Evolutionary conservation across 2,888 invertebrate species (phyloP).

Genomic region (Sesia bembeciformis): DNA sequence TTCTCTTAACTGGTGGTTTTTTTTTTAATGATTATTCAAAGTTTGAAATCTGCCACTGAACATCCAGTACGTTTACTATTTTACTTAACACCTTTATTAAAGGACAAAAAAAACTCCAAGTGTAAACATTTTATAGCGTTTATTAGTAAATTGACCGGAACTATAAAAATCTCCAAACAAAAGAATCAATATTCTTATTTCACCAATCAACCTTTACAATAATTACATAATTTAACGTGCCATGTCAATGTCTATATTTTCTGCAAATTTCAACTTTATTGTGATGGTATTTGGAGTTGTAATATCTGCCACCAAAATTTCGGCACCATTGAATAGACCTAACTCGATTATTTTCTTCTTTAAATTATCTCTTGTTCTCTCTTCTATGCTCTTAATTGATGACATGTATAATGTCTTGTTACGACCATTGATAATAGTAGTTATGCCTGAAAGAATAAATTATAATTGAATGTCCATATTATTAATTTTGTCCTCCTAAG

Average conservation of each 20-base stretch:
- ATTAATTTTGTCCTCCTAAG: no score
- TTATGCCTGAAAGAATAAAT: slow-evolving; percentile 74
- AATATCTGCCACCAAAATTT: slow-evolving; percentile 92
- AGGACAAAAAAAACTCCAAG: no score
- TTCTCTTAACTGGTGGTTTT: no score
- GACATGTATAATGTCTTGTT: slow-evolving; percentile 96
- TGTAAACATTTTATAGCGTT: no score
- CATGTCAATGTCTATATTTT: slow-evolving; percentile 72
- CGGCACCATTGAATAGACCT: slow-evolving; percentile 87
- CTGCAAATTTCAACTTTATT: slow-evolving; percentile 80
- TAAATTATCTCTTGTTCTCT: slow-evolving; percentile 90
- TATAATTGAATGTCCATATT: background rate
- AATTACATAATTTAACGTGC: slow-evolving; percentile 16
- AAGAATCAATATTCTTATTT: no score
- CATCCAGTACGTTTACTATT: no score
- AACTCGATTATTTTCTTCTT: slow-evolving; percentile 90
- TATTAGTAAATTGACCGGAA: no score
- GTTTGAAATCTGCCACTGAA: no score
- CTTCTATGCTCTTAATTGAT: slow-evolving; percentile 92
- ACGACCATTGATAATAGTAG: slow-evolving; percentile 86
- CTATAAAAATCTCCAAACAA: no score
- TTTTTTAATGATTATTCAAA: no score
- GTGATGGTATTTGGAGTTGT: slow-evolving; percentile 89
- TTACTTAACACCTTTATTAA: no score
- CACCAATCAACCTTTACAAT: background rate